A percentile compares a stretch with the other conserved stretches of the same genome.
These are phyloP conservation scores for Nomada ruficornis DNA, from an alignment of 2,888 invertebrate species.

Conservation along the genomic window DNA sequence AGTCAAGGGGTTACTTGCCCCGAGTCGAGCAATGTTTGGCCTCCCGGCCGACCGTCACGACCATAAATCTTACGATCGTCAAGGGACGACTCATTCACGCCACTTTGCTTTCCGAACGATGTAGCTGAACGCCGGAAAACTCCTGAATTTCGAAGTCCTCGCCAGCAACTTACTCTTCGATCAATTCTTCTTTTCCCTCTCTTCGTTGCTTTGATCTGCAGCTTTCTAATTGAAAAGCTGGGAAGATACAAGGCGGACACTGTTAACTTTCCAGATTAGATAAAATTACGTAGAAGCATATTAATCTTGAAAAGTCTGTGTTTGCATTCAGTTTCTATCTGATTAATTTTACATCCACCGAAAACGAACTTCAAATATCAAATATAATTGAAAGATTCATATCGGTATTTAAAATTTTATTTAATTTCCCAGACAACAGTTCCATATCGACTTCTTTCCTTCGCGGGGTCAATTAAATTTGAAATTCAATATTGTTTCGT, in stretches of 20 bases:
- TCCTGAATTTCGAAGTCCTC: slow-evolving; percentile 64
- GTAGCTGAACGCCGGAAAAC: slow-evolving; percentile 69
- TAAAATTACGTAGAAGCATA: too few species aligned
- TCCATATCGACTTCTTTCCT: too few species aligned
- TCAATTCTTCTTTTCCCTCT: neutral
- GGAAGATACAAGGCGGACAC: neutral
- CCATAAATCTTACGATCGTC: slow-evolving; percentile 84
- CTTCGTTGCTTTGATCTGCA: neutral
- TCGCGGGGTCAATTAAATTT: too few species aligned
- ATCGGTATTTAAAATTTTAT: too few species aligned
- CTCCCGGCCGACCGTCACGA: slow-evolving; percentile 75
- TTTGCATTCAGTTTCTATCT: too few species aligned
- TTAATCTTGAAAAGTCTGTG: too few species aligned
- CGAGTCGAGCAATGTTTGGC: slow-evolving; percentile 71
- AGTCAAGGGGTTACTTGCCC: slow-evolving; percentile 82
- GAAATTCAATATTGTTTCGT: too few species aligned
- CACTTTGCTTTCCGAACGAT: slow-evolving; percentile 81
- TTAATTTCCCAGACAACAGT: too few species aligned
- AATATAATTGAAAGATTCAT: too few species aligned
- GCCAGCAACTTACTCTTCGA: slow-evolving; percentile 29
- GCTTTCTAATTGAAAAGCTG: neutral
- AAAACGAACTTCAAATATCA: too few species aligned
- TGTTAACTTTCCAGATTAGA: too few species aligned
- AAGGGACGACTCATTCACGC: slow-evolving; percentile 84
- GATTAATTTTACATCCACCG: too few species aligned